phyloP scores from a whole-genome alignment of 2,113 vertebrate species.

The Oceanites oceanicus region DNA sequence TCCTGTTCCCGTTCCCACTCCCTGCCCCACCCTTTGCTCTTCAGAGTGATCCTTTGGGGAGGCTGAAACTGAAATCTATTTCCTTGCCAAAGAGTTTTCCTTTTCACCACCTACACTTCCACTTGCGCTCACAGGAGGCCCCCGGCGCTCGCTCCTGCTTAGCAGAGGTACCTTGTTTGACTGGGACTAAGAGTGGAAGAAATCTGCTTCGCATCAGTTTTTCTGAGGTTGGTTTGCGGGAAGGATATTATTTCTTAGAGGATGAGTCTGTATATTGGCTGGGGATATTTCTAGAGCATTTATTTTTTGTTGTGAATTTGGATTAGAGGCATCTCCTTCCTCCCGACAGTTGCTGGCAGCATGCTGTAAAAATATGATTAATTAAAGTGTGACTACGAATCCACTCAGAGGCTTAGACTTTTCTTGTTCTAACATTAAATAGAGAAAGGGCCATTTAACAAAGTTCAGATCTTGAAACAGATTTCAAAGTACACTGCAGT shows the following conservation, averaged over 20 bases:
- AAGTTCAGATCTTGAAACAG: not conserved
- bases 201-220: not conserved
- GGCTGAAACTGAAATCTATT: not conserved
- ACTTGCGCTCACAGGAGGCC: rapidly evolving
- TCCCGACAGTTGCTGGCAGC: slow-evolving; percentile 34
- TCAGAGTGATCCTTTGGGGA: not conserved
- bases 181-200: not conserved
- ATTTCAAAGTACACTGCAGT: not conserved
- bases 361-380: slow-evolving; percentile 36
- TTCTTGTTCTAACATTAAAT: not conserved
- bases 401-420: slow-evolving; percentile 3
- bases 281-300: not conserved
- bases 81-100: not conserved
- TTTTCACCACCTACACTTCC: not conserved
- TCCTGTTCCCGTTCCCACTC: not conserved
- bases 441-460: not conserved
- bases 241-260: not conserved
- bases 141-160: not conserved
- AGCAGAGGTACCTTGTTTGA: rapidly evolving
- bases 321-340: slow-evolving; percentile 30
- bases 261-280: not conserved
- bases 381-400: slow-evolving; percentile 55
- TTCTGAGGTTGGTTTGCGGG: not conserved
- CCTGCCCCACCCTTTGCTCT: not conserved
- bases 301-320: slow-evolving; percentile 17